Percentiles rank a stretch among this genome's conserved stretches.
Evolutionary conservation across 2,888 invertebrate species (phyloP).

Genomic region (Acleris cristana): DNA sequence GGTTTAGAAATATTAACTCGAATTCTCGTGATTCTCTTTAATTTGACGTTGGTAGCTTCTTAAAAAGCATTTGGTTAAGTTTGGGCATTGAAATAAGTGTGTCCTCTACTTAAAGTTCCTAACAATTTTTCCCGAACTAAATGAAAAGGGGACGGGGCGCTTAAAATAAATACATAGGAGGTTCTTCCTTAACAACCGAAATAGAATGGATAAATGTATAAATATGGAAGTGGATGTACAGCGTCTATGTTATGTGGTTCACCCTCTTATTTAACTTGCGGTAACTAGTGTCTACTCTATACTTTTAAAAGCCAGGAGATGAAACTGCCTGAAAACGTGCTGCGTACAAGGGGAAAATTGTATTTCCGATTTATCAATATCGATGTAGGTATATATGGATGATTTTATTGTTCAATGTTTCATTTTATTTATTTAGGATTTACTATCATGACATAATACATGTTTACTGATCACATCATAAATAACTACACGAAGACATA

Average conservation of each 20-base stretch:
- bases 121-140: neutral
- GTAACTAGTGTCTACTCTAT: neutral
- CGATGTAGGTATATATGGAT: too few species aligned
- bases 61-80: neutral
- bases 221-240: slow-evolving; percentile 13
- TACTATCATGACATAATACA: too few species aligned
- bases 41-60: too few species aligned
- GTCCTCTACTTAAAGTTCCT: neutral
- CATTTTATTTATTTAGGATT: too few species aligned
- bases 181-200: slow-evolving; percentile 9
- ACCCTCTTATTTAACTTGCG: slow-evolving; percentile 4
- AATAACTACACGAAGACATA: too few species aligned
- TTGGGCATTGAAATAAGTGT: neutral
- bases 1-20: too few species aligned
- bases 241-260: slow-evolving; percentile 19
- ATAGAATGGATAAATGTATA: slow-evolving; percentile 26
- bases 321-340: too few species aligned
- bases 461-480: too few species aligned
- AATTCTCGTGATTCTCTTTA: too few species aligned
- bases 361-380: too few species aligned
- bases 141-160: slow-evolving; percentile 21
- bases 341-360: too few species aligned
- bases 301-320: neutral
- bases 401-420: too few species aligned
- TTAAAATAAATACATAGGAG: slow-evolving; percentile 25